Percentiles rank a stretch among this genome's conserved stretches.
Evolutionary conservation across 2,888 invertebrate genomes (phyloP).

Genomic region (Allolobophora icterica): DNA sequence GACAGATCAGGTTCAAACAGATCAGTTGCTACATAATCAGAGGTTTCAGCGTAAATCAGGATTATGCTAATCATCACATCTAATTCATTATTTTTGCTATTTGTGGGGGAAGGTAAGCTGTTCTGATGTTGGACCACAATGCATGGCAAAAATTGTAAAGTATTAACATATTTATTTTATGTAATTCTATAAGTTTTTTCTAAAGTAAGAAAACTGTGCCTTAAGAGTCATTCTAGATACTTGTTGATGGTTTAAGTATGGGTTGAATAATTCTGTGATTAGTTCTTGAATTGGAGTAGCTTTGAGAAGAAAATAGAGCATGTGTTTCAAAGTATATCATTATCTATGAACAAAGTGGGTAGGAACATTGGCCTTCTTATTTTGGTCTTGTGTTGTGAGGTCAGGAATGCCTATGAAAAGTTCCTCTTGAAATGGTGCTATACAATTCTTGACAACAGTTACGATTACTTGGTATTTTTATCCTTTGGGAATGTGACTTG

Average conservation of each 20-base stretch:
- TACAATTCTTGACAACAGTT: too few relatives aligned
- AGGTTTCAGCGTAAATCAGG: not conserved
- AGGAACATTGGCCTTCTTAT: not conserved
- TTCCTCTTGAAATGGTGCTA: too few relatives aligned
- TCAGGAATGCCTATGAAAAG: too few relatives aligned
- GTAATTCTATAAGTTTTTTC: too few relatives aligned
- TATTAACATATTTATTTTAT: not conserved
- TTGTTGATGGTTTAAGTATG: not conserved
- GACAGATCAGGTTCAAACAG: constrained; percentile 66
- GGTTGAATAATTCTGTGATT: not conserved
- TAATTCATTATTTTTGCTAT: not conserved
- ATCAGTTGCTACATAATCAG: not conserved
- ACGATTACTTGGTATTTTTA: not conserved
- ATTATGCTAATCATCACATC: not conserved
- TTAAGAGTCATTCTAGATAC: not conserved
- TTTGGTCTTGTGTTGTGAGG: too few relatives aligned
- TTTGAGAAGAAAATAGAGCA: not conserved
- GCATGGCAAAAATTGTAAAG: not conserved
- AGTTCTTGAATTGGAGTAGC: not conserved
- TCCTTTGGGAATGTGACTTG: not conserved
- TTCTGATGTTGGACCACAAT: not conserved
- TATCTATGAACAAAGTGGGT: not conserved
- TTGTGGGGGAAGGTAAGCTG: not conserved
- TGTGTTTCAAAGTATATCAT: not conserved
- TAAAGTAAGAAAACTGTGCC: not conserved